Conservation (phyloP, 2,888 invertebrate genomes). For the Alitta virens region DNA sequence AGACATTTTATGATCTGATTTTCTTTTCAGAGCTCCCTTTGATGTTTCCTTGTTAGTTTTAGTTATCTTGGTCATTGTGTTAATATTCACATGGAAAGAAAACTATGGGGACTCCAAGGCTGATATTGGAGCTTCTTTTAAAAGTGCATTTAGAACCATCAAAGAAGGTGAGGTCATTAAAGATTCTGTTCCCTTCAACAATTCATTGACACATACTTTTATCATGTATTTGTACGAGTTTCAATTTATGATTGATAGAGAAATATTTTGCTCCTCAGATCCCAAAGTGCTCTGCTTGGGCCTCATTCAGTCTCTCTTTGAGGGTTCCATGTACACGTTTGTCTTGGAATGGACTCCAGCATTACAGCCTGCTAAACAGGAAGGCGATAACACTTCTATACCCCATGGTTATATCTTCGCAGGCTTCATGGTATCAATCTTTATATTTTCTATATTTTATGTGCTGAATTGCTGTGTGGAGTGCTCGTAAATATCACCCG, state of each 20-base stretch:
- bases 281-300: conserved; percentile 58
- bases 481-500: no score
- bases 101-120: conserved; percentile 52
- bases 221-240: no score
- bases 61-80: conserved; percentile 43
- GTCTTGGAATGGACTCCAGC: conserved; percentile 62
- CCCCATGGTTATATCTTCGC: conserved; percentile 62
- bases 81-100: conserved; percentile 53
- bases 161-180: conserved; percentile 21
- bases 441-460: no score
- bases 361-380: conserved; percentile 43
- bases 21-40: conserved; percentile 51
- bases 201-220: no score
- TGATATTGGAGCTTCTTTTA: conserved; percentile 30
- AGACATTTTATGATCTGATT: no score
- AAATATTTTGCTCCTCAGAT: conserved; percentile 46
- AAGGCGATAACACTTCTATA: conserved; percentile 46
- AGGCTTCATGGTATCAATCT: conserved; percentile 60
- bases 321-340: conserved; percentile 62
- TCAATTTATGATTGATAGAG: background rate
- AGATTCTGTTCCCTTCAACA: no score
- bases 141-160: conserved; percentile 24
- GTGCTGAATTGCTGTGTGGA: no score
- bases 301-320: conserved; percentile 60
- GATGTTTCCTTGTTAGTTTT: conserved; percentile 49